These are phyloP conservation scores for Opisthograptis luteolata DNA, from an alignment of 2,888 invertebrate genomes.

Conservation along the genomic window DNA sequence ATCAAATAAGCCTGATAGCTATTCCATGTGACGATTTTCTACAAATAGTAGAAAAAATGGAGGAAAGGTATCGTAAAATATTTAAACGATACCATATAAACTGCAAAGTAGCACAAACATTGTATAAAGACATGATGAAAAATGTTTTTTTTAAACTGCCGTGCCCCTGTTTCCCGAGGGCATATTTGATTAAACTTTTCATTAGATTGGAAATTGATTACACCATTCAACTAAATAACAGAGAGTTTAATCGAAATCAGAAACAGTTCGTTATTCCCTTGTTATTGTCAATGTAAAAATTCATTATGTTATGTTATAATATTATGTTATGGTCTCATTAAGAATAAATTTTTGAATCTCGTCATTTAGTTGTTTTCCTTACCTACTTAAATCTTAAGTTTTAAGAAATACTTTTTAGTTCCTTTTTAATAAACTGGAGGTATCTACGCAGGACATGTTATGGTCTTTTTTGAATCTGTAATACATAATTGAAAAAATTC, in stretches of 20 bases:
- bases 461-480: too few species aligned
- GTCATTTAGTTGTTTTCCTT: too few species aligned
- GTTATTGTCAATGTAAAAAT: constrained; percentile 3
- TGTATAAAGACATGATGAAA: neutral
- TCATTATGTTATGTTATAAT: too few species aligned
- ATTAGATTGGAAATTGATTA: constrained; percentile 9
- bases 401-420: too few species aligned
- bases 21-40: constrained; percentile 16
- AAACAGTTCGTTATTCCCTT: constrained; percentile 12
- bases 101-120: neutral
- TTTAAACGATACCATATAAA: neutral
- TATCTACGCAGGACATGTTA: too few species aligned
- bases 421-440: too few species aligned
- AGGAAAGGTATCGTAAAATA: neutral
- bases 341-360: too few species aligned
- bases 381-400: too few species aligned
- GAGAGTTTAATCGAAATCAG: constrained; percentile 1
- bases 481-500: too few species aligned
- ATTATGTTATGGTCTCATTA: too few species aligned
- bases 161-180: constrained; percentile 13
- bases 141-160: neutral
- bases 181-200: constrained; percentile 12
- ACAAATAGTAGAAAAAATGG: constrained; percentile 8
- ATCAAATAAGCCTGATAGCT: constrained; percentile 3
- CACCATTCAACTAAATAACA: constrained; percentile 11